A percentile compares a stretch with the other conserved stretches of the same genome.
Conservation (phyloP, 2,113 vertebrate species). For the Formicarius rufipectus region DNA sequence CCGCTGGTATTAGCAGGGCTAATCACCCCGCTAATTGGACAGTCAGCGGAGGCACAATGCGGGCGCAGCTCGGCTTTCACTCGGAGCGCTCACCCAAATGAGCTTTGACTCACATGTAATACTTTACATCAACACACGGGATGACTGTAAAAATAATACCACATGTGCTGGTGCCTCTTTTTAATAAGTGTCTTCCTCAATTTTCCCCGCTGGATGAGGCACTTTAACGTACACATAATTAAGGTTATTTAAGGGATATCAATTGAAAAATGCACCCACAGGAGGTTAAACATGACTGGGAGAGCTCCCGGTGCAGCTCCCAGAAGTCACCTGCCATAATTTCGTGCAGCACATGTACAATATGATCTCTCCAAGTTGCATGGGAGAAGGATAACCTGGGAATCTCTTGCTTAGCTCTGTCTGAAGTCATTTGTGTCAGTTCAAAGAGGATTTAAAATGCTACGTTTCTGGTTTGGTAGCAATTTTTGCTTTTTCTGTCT, state of each 20-base stretch:
- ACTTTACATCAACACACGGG: slow-evolving; percentile 82
- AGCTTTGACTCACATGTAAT: slow-evolving; percentile 84
- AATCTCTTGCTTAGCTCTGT: neutral
- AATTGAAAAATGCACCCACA: slow-evolving; percentile 64
- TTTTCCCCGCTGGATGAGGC: slow-evolving; percentile 76
- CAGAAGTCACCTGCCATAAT: neutral
- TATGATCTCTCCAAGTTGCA: neutral
- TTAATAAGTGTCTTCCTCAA: slow-evolving; percentile 86
- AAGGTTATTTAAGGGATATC: slow-evolving; percentile 76
- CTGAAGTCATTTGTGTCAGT: neutral
- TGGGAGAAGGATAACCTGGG: neutral
- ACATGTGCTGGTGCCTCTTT: slow-evolving; percentile 77
- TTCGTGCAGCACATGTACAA: neutral
- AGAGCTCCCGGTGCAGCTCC: neutral
- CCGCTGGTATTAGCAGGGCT: slow-evolving; percentile 81
- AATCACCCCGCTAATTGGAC: slow-evolving; percentile 81
- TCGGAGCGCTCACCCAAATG: slow-evolving; percentile 79
- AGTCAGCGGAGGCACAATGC: slow-evolving; percentile 62
- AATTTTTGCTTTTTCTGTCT: neutral
- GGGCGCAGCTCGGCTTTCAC: slow-evolving; percentile 75
- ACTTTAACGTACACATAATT: slow-evolving; percentile 69
- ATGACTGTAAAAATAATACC: slow-evolving; percentile 82
- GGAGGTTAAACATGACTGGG: slow-evolving; percentile 35
- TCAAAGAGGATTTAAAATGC: neutral
- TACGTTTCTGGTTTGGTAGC: neutral